Evolutionary conservation across 1,140 invertebrate genomes (phyloP).

Genomic region (Drosophila subpulchrella): DNA sequence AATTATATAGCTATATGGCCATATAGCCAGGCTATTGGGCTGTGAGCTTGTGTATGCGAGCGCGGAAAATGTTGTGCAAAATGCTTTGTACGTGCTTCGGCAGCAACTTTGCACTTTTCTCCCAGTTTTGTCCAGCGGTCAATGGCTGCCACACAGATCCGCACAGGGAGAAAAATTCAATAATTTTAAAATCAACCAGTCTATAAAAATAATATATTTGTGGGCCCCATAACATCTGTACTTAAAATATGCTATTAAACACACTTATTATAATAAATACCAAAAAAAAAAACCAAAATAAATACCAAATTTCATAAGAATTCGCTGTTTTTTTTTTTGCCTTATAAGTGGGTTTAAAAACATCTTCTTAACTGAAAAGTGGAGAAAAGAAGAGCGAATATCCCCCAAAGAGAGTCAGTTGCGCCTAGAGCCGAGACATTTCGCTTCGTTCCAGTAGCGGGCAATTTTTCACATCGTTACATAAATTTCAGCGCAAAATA

Average conservation of each 20-base stretch:
- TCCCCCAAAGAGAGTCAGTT: not conserved
- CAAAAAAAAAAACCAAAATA: too few relatives aligned
- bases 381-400: slow-evolving; percentile 4
- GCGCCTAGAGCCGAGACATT: slow-evolving; percentile 29
- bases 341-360: not conserved
- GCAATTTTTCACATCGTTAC: slow-evolving; percentile 82
- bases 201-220: too few relatives aligned
- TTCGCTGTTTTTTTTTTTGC: not conserved
- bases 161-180: slow-evolving; percentile 6
- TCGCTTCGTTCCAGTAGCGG: slow-evolving; percentile 58
- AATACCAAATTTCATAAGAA: too few relatives aligned
- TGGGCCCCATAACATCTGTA: too few relatives aligned
- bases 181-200: not conserved
- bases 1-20: slow-evolving; percentile 50
- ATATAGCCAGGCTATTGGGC: not conserved
- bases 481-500: slow-evolving; percentile 80
- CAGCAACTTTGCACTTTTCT: slow-evolving; percentile 55
- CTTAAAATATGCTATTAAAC: too few relatives aligned
- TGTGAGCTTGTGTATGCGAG: slow-evolving; percentile 57
- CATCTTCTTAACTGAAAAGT: not conserved
- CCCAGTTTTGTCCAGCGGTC: slow-evolving; percentile 43
- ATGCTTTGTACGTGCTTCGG: slow-evolving; percentile 70
- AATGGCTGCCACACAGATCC: slow-evolving; percentile 49
- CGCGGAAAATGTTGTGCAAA: slow-evolving; percentile 81
- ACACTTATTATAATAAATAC: too few relatives aligned